Percentiles rank a stretch among this genome's conserved stretches.
Conservation (phyloP, 30 jellyfish, hydroid and myxozoan genomes). For the Euphysa ruthae region DNA sequence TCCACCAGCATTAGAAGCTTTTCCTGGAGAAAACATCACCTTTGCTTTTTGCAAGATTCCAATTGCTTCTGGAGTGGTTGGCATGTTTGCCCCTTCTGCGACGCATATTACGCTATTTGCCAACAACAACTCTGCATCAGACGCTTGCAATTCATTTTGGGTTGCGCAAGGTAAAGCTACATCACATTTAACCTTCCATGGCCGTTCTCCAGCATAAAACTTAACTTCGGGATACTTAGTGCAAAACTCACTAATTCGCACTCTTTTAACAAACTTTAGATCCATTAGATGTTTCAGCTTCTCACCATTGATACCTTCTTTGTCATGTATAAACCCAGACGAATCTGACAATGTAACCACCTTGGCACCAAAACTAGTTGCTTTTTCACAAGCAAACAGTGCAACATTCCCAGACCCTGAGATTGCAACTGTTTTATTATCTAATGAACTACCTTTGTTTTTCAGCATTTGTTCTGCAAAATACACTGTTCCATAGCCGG, state of each 20-base stretch:
- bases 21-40: slow-evolving; percentile 80
- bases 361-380: slow-evolving; percentile 55
- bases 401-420: slow-evolving; percentile 94
- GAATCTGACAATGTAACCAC: slow-evolving; percentile 83
- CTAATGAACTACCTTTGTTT: slow-evolving; percentile 24
- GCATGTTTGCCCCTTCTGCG: slow-evolving; percentile 92
- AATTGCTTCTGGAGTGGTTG: slow-evolving; percentile 81
- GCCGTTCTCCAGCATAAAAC: slow-evolving; percentile 53
- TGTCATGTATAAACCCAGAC: slow-evolving; percentile 40
- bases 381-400: slow-evolving; percentile 70
- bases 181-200: slow-evolving; percentile 71
- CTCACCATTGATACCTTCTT: slow-evolving; percentile 44
- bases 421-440: slow-evolving; percentile 49
- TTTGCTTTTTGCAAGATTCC: slow-evolving; percentile 32
- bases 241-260: slow-evolving; percentile 59
- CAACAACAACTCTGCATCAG: slow-evolving; percentile 50
- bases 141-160: slow-evolving; percentile 54
- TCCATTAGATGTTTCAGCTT: slow-evolving; percentile 48
- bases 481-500: slow-evolving; percentile 83
- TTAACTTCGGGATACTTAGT: slow-evolving; percentile 13
- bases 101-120: slow-evolving; percentile 70
- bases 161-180: slow-evolving; percentile 87
- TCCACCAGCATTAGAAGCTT: slow-evolving; percentile 93
- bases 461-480: slow-evolving; percentile 51
- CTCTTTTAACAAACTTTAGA: slow-evolving; percentile 52